A percentile compares a stretch with the other conserved stretches of the same genome.
Conservation (phyloP, 2,113 vertebrate species). For the Pterophyllum scalare region DNA sequence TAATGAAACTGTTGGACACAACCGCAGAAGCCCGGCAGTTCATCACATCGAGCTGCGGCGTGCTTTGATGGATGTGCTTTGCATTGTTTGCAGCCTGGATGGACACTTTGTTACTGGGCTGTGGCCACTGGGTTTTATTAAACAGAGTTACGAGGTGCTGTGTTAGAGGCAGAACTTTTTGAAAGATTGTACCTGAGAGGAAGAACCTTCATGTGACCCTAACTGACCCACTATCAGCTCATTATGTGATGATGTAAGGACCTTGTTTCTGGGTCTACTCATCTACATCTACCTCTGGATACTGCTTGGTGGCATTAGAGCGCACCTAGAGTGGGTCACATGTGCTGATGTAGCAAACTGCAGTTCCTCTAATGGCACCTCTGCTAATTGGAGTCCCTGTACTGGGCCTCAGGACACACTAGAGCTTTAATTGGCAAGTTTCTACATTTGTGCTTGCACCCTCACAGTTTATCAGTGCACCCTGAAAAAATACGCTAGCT, state of each 20-base stretch:
- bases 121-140: not conserved
- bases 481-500: not conserved
- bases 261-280: not conserved
- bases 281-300: not conserved
- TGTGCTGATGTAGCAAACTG: too few species aligned
- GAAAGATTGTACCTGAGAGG: not conserved
- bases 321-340: not conserved
- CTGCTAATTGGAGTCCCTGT: too few species aligned
- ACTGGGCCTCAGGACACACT: too few species aligned
- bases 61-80: not conserved
- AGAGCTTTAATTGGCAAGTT: too few species aligned
- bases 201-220: not conserved
- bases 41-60: not conserved
- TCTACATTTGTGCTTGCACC: too few species aligned
- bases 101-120: not conserved
- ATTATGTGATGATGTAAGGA: not conserved
- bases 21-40: not conserved
- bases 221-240: not conserved
- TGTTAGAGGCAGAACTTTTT: not conserved
- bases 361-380: not conserved
- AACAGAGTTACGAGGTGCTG: not conserved
- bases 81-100: not conserved
- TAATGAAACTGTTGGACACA: not conserved
- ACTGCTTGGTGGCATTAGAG: not conserved
- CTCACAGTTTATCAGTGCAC: too few species aligned